These are phyloP conservation scores for Callionymus lyra DNA, from an alignment of 2,113 vertebrate genomes.

Conservation along the genomic window DNA sequence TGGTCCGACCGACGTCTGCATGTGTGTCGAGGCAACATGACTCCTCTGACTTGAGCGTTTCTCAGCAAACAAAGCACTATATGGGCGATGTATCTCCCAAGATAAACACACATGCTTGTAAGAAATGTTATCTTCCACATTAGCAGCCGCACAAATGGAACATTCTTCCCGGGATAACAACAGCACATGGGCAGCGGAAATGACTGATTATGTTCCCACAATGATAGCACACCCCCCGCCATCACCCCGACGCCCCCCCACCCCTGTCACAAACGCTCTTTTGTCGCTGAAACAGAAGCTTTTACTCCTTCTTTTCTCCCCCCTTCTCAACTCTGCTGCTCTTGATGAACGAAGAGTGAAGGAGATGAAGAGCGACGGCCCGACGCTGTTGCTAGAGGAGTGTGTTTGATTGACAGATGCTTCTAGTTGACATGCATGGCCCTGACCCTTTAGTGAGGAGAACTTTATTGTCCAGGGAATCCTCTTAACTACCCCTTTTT, in stretches of 20 bases:
- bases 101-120: constrained; percentile 85
- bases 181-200: constrained; percentile 86
- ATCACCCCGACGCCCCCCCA: too few species aligned
- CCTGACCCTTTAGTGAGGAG: constrained; percentile 71
- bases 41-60: constrained; percentile 47
- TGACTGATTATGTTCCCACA: constrained; percentile 94
- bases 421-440: constrained; percentile 56
- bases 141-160: constrained; percentile 78
- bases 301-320: constrained; percentile 36
- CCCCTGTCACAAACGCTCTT: constrained; percentile 80
- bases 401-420: constrained; percentile 83
- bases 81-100: constrained; percentile 81
- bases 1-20: constrained; percentile 26
- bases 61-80: constrained; percentile 76
- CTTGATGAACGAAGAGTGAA: constrained; percentile 42
- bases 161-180: constrained; percentile 83
- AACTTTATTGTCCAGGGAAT: constrained; percentile 77
- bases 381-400: constrained; percentile 20
- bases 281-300: constrained; percentile 70
- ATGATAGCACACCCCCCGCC: constrained; percentile 85
- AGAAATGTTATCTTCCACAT: constrained; percentile 89
- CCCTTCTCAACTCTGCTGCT: constrained; percentile 29
- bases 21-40: constrained; percentile 37
- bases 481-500: constrained; percentile 66
- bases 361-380: too few species aligned